phyloP scores from a whole-genome alignment of 2,113 vertebrate genomes.

The Petromus typicus region DNA sequence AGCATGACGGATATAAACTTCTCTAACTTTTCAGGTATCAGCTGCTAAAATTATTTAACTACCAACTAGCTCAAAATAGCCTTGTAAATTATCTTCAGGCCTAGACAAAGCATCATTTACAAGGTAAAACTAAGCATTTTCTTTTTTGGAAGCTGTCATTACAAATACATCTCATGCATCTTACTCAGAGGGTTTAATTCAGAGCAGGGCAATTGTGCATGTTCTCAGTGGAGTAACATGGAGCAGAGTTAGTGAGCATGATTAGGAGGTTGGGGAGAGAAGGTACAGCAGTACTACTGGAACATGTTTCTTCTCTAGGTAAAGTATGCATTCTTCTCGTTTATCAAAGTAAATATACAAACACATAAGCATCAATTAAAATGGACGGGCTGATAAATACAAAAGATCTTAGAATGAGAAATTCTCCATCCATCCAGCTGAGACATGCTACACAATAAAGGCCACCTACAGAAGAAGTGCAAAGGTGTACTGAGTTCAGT shows the following conservation, averaged over 20 bases:
- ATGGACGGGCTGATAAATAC: background rate
- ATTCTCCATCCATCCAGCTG: background rate
- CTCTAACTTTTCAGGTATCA: background rate
- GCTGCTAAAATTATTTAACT: slow-evolving; percentile 18
- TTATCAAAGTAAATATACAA: background rate
- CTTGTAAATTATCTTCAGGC: background rate
- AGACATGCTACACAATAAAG: background rate
- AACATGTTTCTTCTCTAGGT: background rate
- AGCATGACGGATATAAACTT: background rate
- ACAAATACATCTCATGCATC: background rate
- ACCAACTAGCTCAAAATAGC: slow-evolving; percentile 14
- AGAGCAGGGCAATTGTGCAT: background rate
- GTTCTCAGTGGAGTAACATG: background rate
- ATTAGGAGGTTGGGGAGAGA: background rate
- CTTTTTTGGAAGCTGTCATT: slow-evolving; percentile 11
- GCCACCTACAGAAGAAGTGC: background rate
- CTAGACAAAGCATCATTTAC: background rate
- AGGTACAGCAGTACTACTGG: background rate
- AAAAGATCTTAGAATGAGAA: background rate
- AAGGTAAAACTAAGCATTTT: slow-evolving; percentile 12
- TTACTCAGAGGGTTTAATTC: background rate
- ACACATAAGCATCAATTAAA: background rate
- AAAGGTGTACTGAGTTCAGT: background rate
- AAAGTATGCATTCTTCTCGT: background rate
- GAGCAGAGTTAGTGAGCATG: background rate